Percentiles rank a stretch among this genome's conserved stretches.
These are phyloP conservation scores for Sussaba pulchella DNA, from an alignment of 2,888 invertebrate genomes.

Conservation along the genomic window DNA sequence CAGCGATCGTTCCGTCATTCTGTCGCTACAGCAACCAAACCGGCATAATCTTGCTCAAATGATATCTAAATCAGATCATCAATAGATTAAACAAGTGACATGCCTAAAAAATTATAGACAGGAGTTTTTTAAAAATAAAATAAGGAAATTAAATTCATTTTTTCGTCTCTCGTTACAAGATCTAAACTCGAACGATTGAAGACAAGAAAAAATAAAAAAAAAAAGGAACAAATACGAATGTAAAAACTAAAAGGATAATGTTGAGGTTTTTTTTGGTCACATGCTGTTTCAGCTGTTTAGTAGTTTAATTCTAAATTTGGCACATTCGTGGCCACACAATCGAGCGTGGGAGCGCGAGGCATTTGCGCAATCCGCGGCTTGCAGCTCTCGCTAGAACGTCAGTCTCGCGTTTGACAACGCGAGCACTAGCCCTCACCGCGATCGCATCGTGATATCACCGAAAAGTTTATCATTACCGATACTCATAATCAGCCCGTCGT, in stretches of 20 bases:
- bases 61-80: too few relatives aligned
- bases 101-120: too few relatives aligned
- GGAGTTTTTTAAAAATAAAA: too few relatives aligned
- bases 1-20: too few relatives aligned
- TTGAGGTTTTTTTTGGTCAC: too few relatives aligned
- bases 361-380: slow-evolving; percentile 29
- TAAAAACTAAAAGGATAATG: neutral
- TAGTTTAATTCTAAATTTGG: slow-evolving; percentile 64
- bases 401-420: slow-evolving; percentile 53
- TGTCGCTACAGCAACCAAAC: too few relatives aligned
- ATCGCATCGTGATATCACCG: neutral
- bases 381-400: slow-evolving; percentile 50
- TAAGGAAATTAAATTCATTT: too few relatives aligned
- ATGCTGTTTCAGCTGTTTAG: slow-evolving; percentile 20
- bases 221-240: neutral
- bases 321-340: slow-evolving; percentile 50
- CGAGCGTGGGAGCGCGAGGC: slow-evolving; percentile 38
- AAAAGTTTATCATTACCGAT: slow-evolving; percentile 15
- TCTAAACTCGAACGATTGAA: too few relatives aligned
- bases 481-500: too few relatives aligned
- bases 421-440: slow-evolving; percentile 28
- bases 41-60: too few relatives aligned
- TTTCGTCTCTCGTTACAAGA: too few relatives aligned
- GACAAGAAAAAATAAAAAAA: neutral
- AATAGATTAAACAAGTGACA: too few relatives aligned